Base-by-base conservation (phyloP, 2,113 vertebrate species). In the Leucopternis melanops region DNA sequence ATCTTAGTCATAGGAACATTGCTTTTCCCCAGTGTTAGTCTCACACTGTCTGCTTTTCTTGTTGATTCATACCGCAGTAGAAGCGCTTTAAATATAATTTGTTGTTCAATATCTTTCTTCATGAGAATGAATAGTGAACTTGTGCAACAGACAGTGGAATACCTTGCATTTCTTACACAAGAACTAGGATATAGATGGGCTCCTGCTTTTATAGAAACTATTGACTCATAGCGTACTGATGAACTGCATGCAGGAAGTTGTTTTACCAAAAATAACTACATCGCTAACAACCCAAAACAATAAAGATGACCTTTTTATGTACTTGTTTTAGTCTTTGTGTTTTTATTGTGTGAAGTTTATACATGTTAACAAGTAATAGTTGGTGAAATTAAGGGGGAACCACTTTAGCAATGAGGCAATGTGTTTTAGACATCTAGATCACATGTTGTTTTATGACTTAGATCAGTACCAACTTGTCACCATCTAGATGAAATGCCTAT, bases 281-380 rank as follows among this genome's bases (percentile, higher is more conserved):
- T 95, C 98, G 95, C 97, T 98, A 98, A 97, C 77, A 98, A 97
- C 88, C 90, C 93, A 95, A 98, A 98, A 98, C 94, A 99, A 99
- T 99, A 99, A 99, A 99, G 94, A 98, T 97, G 95, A 98, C 79
- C 96, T 98, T 98, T 98, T 99, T 98, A 98, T 97, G 92, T 98
- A 96, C 82, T 69, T 97, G 77, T 73, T 97, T 85, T 88, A 97
- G 98, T 90, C 91, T 97, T 95, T 90, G 95, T 95, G 88, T 44
- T 94, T 91, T 96, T 96, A 42, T 94, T 96, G 19, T 58, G 20
- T 89, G 25, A 84, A 20, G 22, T 63, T 83, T 78, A 44, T 67
- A 13, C 36, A 54, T 40, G 52, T 61, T 50, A 83, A 44, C 23
- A 45, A 74, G 23, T 80, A 45, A 34, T 47, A 26, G 4, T 63